Evolutionary conservation across 2,888 invertebrate genomes (phyloP), one percentile per base, ranked within the genome.

Genomic region (Bedellia somnulentella): DNA sequence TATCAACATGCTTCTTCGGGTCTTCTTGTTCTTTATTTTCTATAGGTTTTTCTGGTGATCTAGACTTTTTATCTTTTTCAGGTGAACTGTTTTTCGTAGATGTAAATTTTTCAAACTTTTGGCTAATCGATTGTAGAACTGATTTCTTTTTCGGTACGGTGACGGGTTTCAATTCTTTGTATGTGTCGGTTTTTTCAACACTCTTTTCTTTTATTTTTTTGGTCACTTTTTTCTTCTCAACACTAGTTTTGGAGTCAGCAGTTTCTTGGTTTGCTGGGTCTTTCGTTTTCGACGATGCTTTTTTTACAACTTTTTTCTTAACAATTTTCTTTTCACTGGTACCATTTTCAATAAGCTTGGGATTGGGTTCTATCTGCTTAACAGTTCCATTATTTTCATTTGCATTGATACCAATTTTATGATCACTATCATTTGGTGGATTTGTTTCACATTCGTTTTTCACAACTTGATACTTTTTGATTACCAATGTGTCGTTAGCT

Each of bases 41-140:
- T 31, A 49, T 39, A 41, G 37, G 23, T 55, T 85, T 70, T 59
- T 78, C 62, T 38, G 75, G 70, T 42, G 78, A 55, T 57, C 67
- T 55, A 38, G 64, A 54, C 46, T 76, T 77, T 17, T 60, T 55
- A 49, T 73, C 54, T 55, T 85, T 70, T 59, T 78, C 62, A 38
- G 75, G 70, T 42, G 78, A 55, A 57, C 66, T 55, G 38, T 64
- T 55, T 46, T 76, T 77, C 36, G 66, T 73, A 29, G 80, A 76
- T 2, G 81, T 68, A 21, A 87, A 76, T 51, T 85, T 87, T 57
- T 87, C 87, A 46, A 86, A 76, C 52, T 85, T 86, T 48, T 87
- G 88, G 25, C 91, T 89, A 43, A 90, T 80, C 0, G 84, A 83
- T 48, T 87, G 87, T 23, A 90, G 63, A 41, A 91, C 78, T 2